Evolutionary conservation across 2,888 invertebrate genomes (phyloP).

Genomic region (Conistra vaccinii): DNA sequence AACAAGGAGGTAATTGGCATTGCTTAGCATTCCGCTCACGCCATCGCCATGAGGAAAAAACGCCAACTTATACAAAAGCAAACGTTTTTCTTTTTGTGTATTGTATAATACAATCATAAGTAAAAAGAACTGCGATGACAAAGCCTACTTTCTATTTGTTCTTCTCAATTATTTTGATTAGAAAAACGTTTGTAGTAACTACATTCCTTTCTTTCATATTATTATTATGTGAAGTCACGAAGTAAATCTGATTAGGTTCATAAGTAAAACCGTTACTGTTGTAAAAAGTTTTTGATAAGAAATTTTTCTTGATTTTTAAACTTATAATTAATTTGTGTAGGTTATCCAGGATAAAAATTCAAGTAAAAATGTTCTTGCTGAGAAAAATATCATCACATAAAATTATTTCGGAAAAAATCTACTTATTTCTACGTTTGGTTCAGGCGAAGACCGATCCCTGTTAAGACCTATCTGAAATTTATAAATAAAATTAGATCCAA

Average conservation of each 20-base stretch:
- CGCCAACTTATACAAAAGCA: conserved; percentile 38
- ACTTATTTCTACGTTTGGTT: no score
- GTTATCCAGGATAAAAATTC: neutral
- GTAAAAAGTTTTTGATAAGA: neutral
- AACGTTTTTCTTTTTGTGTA: conserved; percentile 43
- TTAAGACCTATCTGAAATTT: neutral
- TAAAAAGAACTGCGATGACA: conserved; percentile 45
- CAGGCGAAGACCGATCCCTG: neutral
- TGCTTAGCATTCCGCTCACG: conserved; percentile 44
- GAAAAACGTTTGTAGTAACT: conserved; percentile 48
- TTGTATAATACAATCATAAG: conserved; percentile 59
- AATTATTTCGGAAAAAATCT: no score
- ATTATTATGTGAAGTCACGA: conserved; percentile 29
- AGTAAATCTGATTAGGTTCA: conserved; percentile 9
- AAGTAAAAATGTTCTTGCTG: neutral
- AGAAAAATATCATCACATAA: neutral
- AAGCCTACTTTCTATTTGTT: conserved; percentile 51
- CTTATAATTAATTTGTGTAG: neutral
- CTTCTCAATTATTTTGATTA: conserved; percentile 60
- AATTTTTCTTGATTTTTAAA: neutral
- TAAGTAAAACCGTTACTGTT: conserved; percentile 2
- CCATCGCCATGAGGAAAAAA: conserved; percentile 42
- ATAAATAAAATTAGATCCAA: neutral
- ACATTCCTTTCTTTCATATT: conserved; percentile 36
- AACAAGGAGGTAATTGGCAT: conserved; percentile 26